These are phyloP conservation scores for Drosophila percnosoma DNA, from an alignment of 2,888 invertebrate species.

Conservation along the genomic window DNA sequence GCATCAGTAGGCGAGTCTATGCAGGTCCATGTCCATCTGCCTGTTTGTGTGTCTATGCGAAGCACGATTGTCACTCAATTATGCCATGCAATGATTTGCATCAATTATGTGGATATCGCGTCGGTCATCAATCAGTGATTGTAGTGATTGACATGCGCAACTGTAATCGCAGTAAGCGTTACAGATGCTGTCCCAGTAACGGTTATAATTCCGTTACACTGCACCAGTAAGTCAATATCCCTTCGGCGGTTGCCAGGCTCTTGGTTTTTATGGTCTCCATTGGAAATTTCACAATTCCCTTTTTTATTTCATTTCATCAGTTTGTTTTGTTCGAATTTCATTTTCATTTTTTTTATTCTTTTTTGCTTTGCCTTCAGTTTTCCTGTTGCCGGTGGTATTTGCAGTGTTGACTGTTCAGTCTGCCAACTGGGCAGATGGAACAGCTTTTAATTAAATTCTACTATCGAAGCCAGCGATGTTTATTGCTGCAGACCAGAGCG, in stretches of 20 bases:
- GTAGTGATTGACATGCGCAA: neutral
- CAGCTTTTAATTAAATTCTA: slow-evolving; percentile 66
- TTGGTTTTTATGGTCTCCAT: slow-evolving; percentile 28
- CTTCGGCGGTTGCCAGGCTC: neutral
- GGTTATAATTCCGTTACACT: slow-evolving; percentile 14
- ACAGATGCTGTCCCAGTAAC: neutral
- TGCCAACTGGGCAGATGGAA: slow-evolving; percentile 28
- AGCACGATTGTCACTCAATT: neutral
- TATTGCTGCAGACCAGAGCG: slow-evolving; percentile 33
- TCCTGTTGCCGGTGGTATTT: slow-evolving; percentile 23
- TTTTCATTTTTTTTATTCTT: neutral
- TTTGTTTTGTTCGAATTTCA: neutral
- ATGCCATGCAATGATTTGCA: neutral
- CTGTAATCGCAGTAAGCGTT: neutral
- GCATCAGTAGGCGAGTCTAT: too few relatives aligned
- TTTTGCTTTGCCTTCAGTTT: neutral
- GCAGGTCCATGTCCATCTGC: neutral
- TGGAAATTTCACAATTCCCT: slow-evolving; percentile 33
- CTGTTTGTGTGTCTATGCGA: neutral
- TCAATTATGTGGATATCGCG: neutral
- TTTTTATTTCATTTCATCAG: slow-evolving; percentile 3
- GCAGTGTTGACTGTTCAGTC: slow-evolving; percentile 12
- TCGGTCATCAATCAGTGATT: neutral
- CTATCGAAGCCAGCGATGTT: slow-evolving; percentile 44
- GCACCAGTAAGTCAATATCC: slow-evolving; percentile 28